Evolutionary conservation across 2,113 vertebrate genomes (phyloP).

Genomic region (Zeus faber): DNA sequence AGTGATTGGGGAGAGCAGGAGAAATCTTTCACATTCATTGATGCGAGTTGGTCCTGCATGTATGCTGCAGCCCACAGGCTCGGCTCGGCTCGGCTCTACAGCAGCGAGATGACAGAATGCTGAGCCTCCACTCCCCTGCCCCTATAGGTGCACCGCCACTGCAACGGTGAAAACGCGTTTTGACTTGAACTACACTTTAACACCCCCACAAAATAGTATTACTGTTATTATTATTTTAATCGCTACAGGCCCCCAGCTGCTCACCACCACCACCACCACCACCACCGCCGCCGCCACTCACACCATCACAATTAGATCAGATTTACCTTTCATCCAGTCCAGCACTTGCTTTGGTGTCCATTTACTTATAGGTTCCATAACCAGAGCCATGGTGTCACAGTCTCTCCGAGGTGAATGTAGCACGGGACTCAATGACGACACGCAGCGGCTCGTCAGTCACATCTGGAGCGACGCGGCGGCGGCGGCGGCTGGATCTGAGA

Average conservation of each 20-base stretch:
- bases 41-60: slow-evolving; percentile 26
- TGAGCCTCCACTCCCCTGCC: slow-evolving; percentile 41
- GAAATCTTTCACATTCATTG: slow-evolving; percentile 51
- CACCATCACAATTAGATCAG: slow-evolving; percentile 6
- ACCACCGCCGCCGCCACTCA: slow-evolving; percentile 31
- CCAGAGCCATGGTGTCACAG: slow-evolving; percentile 88
- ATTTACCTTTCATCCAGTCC: slow-evolving; percentile 92
- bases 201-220: too few species aligned
- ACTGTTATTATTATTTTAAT: slow-evolving; percentile 31
- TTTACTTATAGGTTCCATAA: slow-evolving; percentile 93
- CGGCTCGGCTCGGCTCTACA: slow-evolving; percentile 38
- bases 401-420: slow-evolving; percentile 72
- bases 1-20: slow-evolving; percentile 28
- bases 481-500: slow-evolving; percentile 30
- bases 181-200: too few species aligned
- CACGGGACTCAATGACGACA: slow-evolving; percentile 65
- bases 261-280: slow-evolving; percentile 17
- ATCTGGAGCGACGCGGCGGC: slow-evolving; percentile 57
- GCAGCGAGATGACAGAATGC: slow-evolving; percentile 43
- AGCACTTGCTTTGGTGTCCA: slow-evolving; percentile 89
- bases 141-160: neutral
- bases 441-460: slow-evolving; percentile 66
- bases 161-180: neutral
- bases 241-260: slow-evolving; percentile 15
- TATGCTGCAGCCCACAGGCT: slow-evolving; percentile 38